Base-by-base conservation (phyloP, 2,888 invertebrate genomes). In the Anthrax anthrax region DNA sequence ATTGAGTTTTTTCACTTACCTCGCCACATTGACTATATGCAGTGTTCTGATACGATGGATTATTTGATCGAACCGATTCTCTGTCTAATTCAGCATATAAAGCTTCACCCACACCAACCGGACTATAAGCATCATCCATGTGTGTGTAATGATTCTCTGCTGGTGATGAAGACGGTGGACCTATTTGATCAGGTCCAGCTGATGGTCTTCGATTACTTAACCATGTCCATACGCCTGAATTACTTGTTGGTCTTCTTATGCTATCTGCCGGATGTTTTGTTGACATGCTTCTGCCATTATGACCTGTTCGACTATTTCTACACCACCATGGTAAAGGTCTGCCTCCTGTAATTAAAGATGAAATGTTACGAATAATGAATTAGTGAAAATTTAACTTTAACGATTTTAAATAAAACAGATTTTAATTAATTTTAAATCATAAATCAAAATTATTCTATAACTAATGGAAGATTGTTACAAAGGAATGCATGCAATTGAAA, bases 101-200 rank as follows among this genome's bases (percentile, higher is more conserved):
- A 1, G 80, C 80, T 59, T 78, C 78, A 57, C 78, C 78, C 5
- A 66, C 62, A 13, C 71, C 73, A 17, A 71, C 72, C 52, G 71
- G 70, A 59, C 73, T 72, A 55, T 75, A 74, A 14, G 72, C 74
- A 56, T 76, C 77, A 53, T 79, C 80, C 76, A 81, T 78, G 60
- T 79, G 79, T 8, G 81, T 81, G 61, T 81, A 81, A 61, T 81
- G 81, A 60, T 81, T 81, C 63, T 80, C 80, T 14, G 75, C 78
- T 2, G 70, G 71, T 18, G 70, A 72, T 39, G 71, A 65, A 14
- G 73, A 70, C 2, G 73, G 70, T 43, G 69, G 69, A 38, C 70
- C 71, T 34, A 73, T 65, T 58, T 72, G 72, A 54, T 72, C 69
- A 12, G 69, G 69, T 4, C 67, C 63, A 27, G 67, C 60, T 39